Percentiles rank a stretch among this genome's conserved stretches.
Evolutionary conservation across 2,797 vertebrate genomes (phyloP).

Genomic region (Dicrostonyx torquatus): DNA sequence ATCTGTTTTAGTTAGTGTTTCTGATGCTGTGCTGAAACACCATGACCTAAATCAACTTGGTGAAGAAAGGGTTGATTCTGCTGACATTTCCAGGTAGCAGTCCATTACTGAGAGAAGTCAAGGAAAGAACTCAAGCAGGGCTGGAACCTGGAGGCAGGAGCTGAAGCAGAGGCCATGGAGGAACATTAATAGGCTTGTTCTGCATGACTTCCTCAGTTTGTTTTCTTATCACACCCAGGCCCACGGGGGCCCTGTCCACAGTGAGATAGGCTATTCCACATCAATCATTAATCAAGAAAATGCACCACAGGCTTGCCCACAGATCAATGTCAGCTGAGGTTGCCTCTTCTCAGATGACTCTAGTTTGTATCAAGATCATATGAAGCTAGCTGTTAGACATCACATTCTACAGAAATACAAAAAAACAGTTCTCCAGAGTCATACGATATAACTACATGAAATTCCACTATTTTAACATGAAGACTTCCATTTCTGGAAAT

Average conservation of each 20-base stretch:
- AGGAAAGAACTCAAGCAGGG: not conserved
- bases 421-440: slow-evolving; percentile 22
- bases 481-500: slow-evolving; percentile 51
- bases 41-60: not conserved
- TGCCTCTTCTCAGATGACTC: not conserved
- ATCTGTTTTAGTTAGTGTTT: not conserved
- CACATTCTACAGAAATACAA: not conserved
- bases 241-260: not conserved
- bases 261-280: not conserved
- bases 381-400: not conserved
- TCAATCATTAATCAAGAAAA: not conserved
- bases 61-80: not conserved
- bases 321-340: not conserved
- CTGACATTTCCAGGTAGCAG: not conserved
- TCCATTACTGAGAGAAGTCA: not conserved
- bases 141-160: not conserved
- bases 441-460: not conserved
- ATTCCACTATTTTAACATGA: not conserved
- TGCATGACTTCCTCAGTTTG: not conserved
- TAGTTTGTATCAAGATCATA: not conserved
- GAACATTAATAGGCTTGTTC: not conserved
- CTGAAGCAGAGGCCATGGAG: not conserved
- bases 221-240: not conserved
- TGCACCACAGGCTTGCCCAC: not conserved
- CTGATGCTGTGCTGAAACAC: not conserved